Percentiles rank a stretch among this genome's conserved stretches.
phyloP scores from a whole-genome alignment of 92 coral and sea anemone genomes.

The Desmophyllum pertusum region DNA sequence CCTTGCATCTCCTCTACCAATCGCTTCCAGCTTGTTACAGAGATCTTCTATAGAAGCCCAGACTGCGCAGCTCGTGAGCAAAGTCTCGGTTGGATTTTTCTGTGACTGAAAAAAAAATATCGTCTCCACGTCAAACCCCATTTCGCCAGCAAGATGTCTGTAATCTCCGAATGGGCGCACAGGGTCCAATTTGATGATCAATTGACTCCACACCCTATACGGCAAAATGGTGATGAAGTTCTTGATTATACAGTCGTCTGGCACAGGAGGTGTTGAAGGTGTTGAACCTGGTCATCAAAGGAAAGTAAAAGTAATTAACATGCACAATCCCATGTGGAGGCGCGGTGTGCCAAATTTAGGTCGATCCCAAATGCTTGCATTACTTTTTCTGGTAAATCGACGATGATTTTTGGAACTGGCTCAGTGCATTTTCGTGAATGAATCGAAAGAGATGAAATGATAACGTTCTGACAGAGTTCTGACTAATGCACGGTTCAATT shows the following conservation, averaged over 20 bases:
- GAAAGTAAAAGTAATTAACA: not conserved
- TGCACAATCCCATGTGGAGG: too few relatives aligned
- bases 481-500: too few relatives aligned
- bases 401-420: too few relatives aligned
- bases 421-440: too few relatives aligned
- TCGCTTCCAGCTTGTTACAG: constrained; percentile 5
- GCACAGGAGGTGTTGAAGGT: not conserved
- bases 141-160: not conserved
- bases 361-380: too few relatives aligned
- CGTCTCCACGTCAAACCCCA: not conserved
- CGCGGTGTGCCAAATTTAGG: too few relatives aligned
- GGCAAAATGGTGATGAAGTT: not conserved
- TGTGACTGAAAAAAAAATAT: constrained; percentile 21
- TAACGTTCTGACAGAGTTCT: too few relatives aligned
- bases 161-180: not conserved
- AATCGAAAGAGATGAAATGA: too few relatives aligned
- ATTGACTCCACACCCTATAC: not conserved
- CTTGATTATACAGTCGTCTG: constrained; percentile 21
- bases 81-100: constrained; percentile 4
- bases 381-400: too few relatives aligned
- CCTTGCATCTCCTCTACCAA: constrained; percentile 16
- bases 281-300: not conserved
- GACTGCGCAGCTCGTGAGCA: not conserved
- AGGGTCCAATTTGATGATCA: constrained; percentile 19
- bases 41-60: not conserved